Evolutionary conservation across 30 jellyfish, hydroid and myxozoan genomes (phyloP).

Genomic region (Chironex yamaguchii): DNA sequence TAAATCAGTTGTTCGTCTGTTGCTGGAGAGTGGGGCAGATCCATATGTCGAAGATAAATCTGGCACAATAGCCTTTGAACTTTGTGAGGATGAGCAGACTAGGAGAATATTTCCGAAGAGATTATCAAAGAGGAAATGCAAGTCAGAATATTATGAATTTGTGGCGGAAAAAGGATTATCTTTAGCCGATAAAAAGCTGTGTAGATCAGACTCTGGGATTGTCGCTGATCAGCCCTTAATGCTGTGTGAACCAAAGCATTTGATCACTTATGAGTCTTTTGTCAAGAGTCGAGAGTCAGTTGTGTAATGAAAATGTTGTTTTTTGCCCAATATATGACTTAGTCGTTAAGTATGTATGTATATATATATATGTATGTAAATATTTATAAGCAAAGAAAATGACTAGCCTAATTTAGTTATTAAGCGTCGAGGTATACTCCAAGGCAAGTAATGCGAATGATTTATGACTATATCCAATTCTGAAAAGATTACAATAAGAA

Average conservation of each 20-base stretch:
- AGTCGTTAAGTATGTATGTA: too few species aligned
- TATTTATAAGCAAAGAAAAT: too few species aligned
- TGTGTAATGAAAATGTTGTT: background rate
- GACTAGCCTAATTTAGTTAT: too few species aligned
- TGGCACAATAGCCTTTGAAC: background rate
- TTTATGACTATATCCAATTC: too few species aligned
- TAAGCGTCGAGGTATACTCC: too few species aligned
- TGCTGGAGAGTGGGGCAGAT: background rate
- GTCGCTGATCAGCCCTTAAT: background rate
- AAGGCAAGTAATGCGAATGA: too few species aligned
- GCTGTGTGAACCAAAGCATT: background rate
- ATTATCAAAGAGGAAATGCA: background rate
- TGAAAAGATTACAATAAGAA: too few species aligned
- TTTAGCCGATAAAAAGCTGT: background rate
- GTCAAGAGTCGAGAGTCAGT: background rate
- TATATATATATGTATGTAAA: too few species aligned
- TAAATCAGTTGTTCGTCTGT: background rate
- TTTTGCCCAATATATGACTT: too few species aligned
- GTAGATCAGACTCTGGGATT: background rate
- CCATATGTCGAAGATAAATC: background rate
- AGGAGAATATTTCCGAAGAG: background rate
- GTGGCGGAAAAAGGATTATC: background rate
- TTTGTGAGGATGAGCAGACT: background rate
- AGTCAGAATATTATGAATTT: background rate
- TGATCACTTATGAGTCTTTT: background rate